These are phyloP conservation scores for Scylla paramamosain DNA, from an alignment of 1,140 invertebrate species.

Conservation along the genomic window DNA sequence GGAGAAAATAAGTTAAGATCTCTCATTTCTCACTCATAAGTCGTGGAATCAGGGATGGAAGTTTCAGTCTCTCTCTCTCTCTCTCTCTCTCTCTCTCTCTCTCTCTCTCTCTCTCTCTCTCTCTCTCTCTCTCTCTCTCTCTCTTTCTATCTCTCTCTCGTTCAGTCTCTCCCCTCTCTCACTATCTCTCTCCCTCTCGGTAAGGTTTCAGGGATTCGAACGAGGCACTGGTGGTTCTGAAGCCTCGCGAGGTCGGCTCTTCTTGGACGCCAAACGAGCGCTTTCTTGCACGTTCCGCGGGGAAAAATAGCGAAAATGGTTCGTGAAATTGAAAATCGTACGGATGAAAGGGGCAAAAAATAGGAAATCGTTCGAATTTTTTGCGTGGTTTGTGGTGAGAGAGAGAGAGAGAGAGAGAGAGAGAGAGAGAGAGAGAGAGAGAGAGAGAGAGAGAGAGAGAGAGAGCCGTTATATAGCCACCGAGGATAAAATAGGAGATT, in stretches of 20 bases:
- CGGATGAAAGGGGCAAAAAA: neutral
- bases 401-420: too few relatives aligned
- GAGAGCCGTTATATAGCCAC: too few relatives aligned
- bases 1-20: neutral
- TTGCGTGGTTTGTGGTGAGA: too few relatives aligned
- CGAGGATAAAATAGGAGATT: too few relatives aligned
- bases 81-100: too few relatives aligned
- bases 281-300: neutral
- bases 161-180: too few relatives aligned
- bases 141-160: too few relatives aligned
- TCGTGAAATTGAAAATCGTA: slow-evolving; percentile 15
- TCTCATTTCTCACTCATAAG: neutral
- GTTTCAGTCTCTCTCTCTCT: neutral
- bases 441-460: too few relatives aligned
- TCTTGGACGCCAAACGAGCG: neutral
- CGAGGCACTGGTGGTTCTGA: neutral
- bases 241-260: neutral
- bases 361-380: neutral
- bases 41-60: neutral
- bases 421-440: too few relatives aligned
- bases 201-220: neutral
- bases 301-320: slow-evolving; percentile 3
- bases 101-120: too few relatives aligned
- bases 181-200: too few relatives aligned
- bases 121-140: neutral